phyloP scores from a whole-genome alignment of 2,797 vertebrate genomes.

The Xenops minutus region DNA sequence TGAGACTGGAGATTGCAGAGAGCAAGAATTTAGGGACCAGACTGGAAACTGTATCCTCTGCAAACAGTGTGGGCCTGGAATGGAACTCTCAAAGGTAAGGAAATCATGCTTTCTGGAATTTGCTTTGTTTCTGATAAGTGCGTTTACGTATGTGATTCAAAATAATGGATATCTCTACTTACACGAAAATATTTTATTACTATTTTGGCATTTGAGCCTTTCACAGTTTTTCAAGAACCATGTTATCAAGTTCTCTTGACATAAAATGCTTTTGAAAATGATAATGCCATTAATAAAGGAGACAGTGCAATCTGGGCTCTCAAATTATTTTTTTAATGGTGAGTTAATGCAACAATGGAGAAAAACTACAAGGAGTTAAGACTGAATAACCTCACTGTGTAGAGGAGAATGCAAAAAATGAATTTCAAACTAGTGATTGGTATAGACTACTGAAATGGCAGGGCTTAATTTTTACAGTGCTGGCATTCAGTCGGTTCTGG shows the following conservation, averaged over 20 bases:
- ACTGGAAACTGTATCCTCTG: constrained; percentile 87
- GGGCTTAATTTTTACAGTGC: not conserved
- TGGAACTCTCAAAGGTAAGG: constrained; percentile 93
- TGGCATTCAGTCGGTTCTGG: not conserved
- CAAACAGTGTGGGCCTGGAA: constrained; percentile 91
- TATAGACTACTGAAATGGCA: not conserved
- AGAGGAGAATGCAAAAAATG: not conserved
- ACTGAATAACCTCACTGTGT: not conserved
- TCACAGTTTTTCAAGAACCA: not conserved
- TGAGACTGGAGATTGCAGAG: constrained; percentile 89
- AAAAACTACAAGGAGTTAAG: not conserved
- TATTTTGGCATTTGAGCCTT: not conserved
- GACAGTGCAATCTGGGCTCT: not conserved
- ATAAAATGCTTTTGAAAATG: not conserved
- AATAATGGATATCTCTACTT: not conserved
- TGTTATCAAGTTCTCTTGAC: not conserved
- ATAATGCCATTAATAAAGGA: not conserved
- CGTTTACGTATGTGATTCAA: not conserved
- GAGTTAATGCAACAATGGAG: not conserved
- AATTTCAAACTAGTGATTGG: not conserved
- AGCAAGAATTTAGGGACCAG: constrained; percentile 91
- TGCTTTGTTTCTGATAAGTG: not conserved
- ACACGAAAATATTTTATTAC: not conserved
- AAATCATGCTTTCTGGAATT: not conserved
- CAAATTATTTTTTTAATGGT: not conserved